Evolutionary conservation across 53 echinoderm and acorn worm species (phyloP).

Genomic region (Antedon mediterranea): DNA sequence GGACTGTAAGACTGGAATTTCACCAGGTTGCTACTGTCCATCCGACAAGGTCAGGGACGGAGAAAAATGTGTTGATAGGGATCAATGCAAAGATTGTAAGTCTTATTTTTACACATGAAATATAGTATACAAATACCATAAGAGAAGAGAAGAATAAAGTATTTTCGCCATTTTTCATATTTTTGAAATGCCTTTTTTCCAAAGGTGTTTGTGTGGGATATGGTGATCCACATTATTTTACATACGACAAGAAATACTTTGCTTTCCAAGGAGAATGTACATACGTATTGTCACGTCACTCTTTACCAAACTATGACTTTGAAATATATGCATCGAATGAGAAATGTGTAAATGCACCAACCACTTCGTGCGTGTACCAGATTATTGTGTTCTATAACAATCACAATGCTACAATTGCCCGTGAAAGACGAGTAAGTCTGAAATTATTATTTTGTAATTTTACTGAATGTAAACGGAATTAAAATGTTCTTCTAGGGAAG

Average conservation of each 20-base stretch:
- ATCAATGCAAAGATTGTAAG: constrained; percentile 8
- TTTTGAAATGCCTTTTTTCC: not conserved
- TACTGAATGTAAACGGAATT: too few species aligned
- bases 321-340: not conserved
- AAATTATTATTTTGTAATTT: too few species aligned
- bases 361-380: not conserved
- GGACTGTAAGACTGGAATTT: not conserved
- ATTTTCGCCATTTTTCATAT: too few species aligned
- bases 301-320: not conserved
- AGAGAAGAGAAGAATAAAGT: too few species aligned
- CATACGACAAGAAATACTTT: not conserved
- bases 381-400: not conserved
- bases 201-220: not conserved
- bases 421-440: not conserved
- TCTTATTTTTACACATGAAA: too few species aligned
- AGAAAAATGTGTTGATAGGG: not conserved
- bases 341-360: not conserved
- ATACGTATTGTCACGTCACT: not conserved
- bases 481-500: too few species aligned
- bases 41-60: not conserved
- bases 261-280: constrained; percentile 2
- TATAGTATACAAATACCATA: too few species aligned
- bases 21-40: constrained; percentile 1
- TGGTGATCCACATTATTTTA: constrained; percentile 3
- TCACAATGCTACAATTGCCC: not conserved